A percentile compares a stretch with the other conserved stretches of the same genome.
Evolutionary conservation across 2,888 invertebrate genomes (phyloP).

Genomic region (Sarcophaga subvicina): DNA sequence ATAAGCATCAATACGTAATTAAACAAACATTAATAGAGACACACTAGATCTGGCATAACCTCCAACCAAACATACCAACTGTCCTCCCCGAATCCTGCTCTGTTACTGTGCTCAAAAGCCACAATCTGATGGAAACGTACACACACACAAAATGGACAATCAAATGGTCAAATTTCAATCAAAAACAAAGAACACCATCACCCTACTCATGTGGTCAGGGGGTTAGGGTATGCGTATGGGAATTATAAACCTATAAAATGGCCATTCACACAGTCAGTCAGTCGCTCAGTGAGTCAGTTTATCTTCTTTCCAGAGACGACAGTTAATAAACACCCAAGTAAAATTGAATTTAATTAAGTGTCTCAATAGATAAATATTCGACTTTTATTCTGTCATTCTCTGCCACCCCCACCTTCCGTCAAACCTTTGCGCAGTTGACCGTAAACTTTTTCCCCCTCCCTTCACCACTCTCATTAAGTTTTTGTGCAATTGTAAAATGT

Average conservation of each 20-base stretch:
- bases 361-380: slow-evolving; percentile 61
- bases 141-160: slow-evolving; percentile 62
- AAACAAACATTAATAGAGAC: slow-evolving; percentile 70
- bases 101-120: neutral
- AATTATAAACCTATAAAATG: slow-evolving; percentile 48
- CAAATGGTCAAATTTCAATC: slow-evolving; percentile 63
- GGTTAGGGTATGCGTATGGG: neutral
- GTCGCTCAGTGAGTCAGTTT: neutral
- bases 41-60: slow-evolving; percentile 38
- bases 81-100: neutral
- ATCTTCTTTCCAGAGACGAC: slow-evolving; percentile 62
- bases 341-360: slow-evolving; percentile 70
- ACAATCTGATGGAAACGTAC: slow-evolving; percentile 12
- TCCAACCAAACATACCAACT: slow-evolving; percentile 7
- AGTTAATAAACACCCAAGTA: slow-evolving; percentile 66
- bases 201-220: neutral
- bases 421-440: too few species aligned
- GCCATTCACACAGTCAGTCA: slow-evolving; percentile 22
- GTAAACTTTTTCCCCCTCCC: neutral
- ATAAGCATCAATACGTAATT: slow-evolving; percentile 71
- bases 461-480: neutral
- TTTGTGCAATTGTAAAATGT: slow-evolving; percentile 1
- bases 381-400: neutral
- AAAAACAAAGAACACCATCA: slow-evolving; percentile 59
- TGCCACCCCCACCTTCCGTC: neutral